Evolutionary conservation across 2,797 vertebrate genomes (phyloP).

Genomic region (Myripristis jacobus): DNA sequence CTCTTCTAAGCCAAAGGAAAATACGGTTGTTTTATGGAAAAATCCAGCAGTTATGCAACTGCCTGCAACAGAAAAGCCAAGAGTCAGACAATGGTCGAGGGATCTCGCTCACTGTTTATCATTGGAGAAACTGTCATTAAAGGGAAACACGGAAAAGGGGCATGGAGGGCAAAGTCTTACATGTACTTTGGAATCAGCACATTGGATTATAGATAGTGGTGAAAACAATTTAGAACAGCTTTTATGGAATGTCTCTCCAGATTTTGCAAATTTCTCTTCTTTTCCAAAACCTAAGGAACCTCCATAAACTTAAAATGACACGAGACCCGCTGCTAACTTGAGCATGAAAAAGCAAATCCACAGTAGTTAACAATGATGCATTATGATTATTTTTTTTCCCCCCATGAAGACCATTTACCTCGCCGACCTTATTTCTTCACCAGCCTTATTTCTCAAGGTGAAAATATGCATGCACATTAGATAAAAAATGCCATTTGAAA

Average conservation of each 20-base stretch:
- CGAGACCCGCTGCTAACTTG: not conserved
- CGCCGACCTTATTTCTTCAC: constrained; percentile 15
- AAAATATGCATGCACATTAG: not conserved
- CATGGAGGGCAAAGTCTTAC: not conserved
- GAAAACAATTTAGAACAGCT: constrained; percentile 5
- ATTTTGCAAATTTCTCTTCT: not conserved
- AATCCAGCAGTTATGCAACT: not conserved
- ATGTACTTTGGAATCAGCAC: constrained; percentile 26
- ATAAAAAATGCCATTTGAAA: not conserved
- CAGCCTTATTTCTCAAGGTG: not conserved
- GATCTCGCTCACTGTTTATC: no score
- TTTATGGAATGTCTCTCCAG: not conserved
- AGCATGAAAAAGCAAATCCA: not conserved
- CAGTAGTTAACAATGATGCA: constrained; percentile 9
- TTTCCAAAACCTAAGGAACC: not conserved
- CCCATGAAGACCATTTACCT: not conserved
- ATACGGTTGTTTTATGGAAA: constrained; percentile 9
- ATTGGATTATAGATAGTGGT: constrained; percentile 2
- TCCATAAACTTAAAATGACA: no score
- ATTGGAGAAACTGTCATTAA: no score
- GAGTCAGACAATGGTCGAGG: not conserved
- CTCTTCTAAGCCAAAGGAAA: not conserved
- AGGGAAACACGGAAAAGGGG: no score
- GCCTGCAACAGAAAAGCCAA: constrained; percentile 8
- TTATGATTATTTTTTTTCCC: no score